These are phyloP conservation scores for Catotricha subobsoleta DNA, from an alignment of 2,888 invertebrate species.

Conservation along the genomic window DNA sequence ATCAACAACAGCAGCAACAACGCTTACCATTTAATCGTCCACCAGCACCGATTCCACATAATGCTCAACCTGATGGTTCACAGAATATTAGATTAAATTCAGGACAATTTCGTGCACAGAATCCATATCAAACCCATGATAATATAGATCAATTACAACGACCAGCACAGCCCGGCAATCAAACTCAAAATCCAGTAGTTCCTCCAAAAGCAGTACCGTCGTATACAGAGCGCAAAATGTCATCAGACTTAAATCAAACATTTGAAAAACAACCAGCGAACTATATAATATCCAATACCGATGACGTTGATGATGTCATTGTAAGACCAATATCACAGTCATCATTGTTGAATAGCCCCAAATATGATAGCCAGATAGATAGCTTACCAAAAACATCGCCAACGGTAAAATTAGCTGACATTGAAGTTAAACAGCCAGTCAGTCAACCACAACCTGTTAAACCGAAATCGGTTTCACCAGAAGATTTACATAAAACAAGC, in stretches of 20 bases:
- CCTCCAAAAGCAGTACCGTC: constrained; percentile 1
- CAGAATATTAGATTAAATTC: constrained; percentile 19
- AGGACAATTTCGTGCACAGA: constrained; percentile 18
- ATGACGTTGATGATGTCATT: constrained; percentile 3
- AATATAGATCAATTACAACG: background rate
- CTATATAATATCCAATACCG: background rate
- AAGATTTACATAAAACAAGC: no score
- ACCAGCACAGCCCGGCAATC: background rate
- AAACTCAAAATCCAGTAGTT: background rate
- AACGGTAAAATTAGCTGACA: no score
- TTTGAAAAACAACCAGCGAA: constrained; percentile 1
- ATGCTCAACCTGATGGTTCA: constrained; percentile 17
- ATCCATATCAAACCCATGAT: constrained; percentile 12
- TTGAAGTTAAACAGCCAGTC: no score
- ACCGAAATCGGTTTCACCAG: no score
- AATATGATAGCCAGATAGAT: no score
- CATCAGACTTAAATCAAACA: background rate
- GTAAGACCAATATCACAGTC: background rate
- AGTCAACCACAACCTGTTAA: no score
- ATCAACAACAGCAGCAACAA: background rate
- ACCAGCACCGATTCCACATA: constrained; percentile 18
- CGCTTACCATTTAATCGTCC: background rate
- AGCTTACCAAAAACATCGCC: no score
- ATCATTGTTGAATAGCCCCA: no score
- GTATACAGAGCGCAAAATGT: background rate